A percentile compares a stretch with the other conserved stretches of the same genome.
Evolutionary conservation across 2,797 vertebrate species (phyloP).

Genomic region (Hafferia zeledoni): DNA sequence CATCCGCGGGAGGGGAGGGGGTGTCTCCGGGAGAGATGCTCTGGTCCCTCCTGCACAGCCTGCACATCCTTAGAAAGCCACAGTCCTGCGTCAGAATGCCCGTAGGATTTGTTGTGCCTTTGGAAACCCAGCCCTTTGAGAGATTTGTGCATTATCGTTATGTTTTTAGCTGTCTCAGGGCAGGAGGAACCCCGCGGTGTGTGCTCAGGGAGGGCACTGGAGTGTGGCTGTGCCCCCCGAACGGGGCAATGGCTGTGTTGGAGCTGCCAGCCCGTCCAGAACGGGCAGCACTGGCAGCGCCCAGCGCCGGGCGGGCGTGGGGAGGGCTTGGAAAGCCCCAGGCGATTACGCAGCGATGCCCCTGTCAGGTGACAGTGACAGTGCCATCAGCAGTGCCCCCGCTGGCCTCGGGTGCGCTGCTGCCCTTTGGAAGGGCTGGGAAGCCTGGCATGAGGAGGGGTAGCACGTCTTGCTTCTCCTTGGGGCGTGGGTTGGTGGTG

Average conservation of each 20-base stretch:
- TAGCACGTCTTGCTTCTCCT: neutral
- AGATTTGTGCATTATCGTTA: rapidly evolving
- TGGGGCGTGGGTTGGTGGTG: neutral
- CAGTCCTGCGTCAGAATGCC: rapidly evolving
- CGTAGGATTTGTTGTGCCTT: neutral
- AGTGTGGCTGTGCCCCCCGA: neutral
- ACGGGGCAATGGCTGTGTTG: rapidly evolving
- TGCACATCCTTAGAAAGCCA: neutral
- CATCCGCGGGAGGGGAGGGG: neutral
- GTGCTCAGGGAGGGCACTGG: neutral
- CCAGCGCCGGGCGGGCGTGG: neutral
- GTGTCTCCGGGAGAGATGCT: neutral
- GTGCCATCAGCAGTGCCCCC: neutral
- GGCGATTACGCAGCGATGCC: neutral
- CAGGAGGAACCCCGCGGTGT: rapidly evolving
- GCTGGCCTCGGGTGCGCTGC: neutral
- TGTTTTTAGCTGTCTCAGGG: neutral
- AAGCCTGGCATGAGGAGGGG: neutral
- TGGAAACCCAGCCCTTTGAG: neutral
- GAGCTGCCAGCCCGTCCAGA: neutral
- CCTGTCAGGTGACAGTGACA: neutral
- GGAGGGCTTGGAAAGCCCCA: neutral
- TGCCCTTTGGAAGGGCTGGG: neutral
- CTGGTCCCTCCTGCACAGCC: neutral
- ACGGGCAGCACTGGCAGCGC: neutral